A percentile compares a stretch with the other conserved stretches of the same genome.
Conservation (phyloP, 2,888 invertebrate species). For the Auanema freiburgensis region DNA sequence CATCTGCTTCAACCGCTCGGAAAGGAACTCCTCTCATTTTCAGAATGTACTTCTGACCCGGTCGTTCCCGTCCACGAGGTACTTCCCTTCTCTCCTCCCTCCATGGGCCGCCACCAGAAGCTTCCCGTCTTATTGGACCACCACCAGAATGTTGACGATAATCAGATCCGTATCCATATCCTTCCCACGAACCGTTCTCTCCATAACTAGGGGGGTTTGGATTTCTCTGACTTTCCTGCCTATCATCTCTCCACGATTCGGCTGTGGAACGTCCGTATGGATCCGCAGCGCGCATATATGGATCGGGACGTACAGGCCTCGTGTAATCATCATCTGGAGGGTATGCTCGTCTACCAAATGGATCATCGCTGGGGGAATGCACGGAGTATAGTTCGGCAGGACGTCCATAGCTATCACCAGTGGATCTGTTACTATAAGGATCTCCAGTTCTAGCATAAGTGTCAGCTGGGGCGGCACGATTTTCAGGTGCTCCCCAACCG, state of each 20-base stretch:
- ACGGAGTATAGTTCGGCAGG: neutral
- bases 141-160: constrained; percentile 8
- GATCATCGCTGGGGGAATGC: constrained; percentile 7
- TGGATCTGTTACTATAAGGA: neutral
- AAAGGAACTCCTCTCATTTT: constrained; percentile 47
- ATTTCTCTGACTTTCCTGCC: constrained; percentile 11
- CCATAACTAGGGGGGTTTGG: constrained; percentile 10
- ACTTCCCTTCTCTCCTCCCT: constrained; percentile 19
- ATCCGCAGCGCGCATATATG: constrained; percentile 18
- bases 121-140: constrained; percentile 8
- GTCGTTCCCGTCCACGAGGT: constrained; percentile 21
- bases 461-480: constrained; percentile 7
- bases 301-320: constrained; percentile 4
- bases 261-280: constrained; percentile 21
- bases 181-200: constrained; percentile 6
- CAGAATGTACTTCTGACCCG: constrained; percentile 28
- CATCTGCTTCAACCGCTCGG: constrained; percentile 37
- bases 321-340: constrained; percentile 9
- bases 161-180: constrained; percentile 17
- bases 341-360: constrained; percentile 11
- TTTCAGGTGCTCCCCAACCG: constrained; percentile 1
- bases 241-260: constrained; percentile 14
- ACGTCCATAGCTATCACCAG: constrained; percentile 9
- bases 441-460: neutral
- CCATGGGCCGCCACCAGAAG: constrained; percentile 15